Base-by-base conservation (phyloP, 2,797 vertebrate species). In the Pteropus rufus region DNA sequence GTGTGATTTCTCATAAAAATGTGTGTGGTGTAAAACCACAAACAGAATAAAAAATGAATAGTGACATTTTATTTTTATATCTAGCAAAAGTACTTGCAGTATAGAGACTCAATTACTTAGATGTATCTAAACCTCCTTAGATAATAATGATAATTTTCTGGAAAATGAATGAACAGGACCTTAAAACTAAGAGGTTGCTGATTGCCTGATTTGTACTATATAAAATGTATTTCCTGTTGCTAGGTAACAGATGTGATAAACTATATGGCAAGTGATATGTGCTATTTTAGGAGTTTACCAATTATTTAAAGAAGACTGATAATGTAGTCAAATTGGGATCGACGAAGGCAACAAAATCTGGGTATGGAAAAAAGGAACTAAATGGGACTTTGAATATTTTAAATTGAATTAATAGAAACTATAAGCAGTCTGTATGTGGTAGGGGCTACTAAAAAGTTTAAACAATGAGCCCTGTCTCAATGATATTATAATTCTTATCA, bases 141-240 rank as follows among this genome's bases (percentile, higher is more conserved):
- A 79, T n/a, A 89, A 72, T 91, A 82, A 89, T 82, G 77, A 67
- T 46, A 44, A 82, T 92, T 93, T 96, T 75, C 72, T 86, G 41
- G 62, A 77, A 82, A 64, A 80, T 16, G 46, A 69, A 86, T 72
- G 34, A 91, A 81, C 0, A 86, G 24, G 44, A 80, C 69, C 39
- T 94, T 90, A 94, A 80, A 85, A 92, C 97, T 26, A 96, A 84
- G 64, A 69, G 39, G 31, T 58, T 95, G n/a, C 72, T 98, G 67
- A 97, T 94, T 96, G 75, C 75, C 64, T 91, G 70, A 75, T 24
- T 69, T 67, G 12, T 82, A 34, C 15, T 21, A 44, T 67, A 67
- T 64, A 29, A 87, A 81, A 86, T 87, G 14, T 58, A 31, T 86
- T 95, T 87, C 31, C 62, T 83, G 18, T 89, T 95, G 54, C 24